These are phyloP conservation scores for Allobates femoralis DNA, from an alignment of 2,797 vertebrate species.

Conservation along the genomic window DNA sequence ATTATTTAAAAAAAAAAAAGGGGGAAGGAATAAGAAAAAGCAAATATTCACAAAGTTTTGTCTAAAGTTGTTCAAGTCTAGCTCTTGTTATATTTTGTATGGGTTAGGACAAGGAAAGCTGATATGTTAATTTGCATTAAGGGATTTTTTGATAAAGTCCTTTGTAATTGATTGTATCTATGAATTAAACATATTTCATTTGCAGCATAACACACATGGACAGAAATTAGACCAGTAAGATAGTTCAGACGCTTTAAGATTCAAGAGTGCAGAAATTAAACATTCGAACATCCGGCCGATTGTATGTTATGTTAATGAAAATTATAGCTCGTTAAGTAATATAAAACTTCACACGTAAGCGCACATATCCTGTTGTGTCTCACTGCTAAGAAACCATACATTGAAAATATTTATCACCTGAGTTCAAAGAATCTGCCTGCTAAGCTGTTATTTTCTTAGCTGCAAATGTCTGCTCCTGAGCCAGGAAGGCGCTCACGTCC, in stretches of 20 bases:
- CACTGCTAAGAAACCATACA: constrained; percentile 59
- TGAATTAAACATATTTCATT: background rate
- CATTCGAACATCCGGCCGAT: background rate
- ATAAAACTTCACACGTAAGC: constrained; percentile 25
- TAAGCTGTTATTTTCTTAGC: constrained; percentile 48
- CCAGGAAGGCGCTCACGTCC: constrained; percentile 55
- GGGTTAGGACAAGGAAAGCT: too few relatives aligned
- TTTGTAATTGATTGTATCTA: background rate
- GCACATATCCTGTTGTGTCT: constrained; percentile 58
- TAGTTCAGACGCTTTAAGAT: background rate
- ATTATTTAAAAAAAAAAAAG: too few relatives aligned
- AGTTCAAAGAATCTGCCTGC: constrained; percentile 58
- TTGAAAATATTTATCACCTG: constrained; percentile 57
- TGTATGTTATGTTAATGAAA: constrained; percentile 13
- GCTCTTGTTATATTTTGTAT: too few relatives aligned
- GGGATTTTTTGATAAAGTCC: too few relatives aligned
- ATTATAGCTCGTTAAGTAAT: background rate
- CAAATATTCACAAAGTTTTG: too few relatives aligned
- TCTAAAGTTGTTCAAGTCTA: too few relatives aligned
- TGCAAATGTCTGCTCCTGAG: constrained; percentile 25
- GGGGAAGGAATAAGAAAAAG: too few relatives aligned
- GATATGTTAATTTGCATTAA: too few relatives aligned
- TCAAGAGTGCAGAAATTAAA: background rate
- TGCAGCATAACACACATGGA: background rate
- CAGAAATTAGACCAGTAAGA: background rate